These are phyloP conservation scores for Dromas ardeola DNA, from an alignment of 2,113 vertebrate species.

Conservation along the genomic window DNA sequence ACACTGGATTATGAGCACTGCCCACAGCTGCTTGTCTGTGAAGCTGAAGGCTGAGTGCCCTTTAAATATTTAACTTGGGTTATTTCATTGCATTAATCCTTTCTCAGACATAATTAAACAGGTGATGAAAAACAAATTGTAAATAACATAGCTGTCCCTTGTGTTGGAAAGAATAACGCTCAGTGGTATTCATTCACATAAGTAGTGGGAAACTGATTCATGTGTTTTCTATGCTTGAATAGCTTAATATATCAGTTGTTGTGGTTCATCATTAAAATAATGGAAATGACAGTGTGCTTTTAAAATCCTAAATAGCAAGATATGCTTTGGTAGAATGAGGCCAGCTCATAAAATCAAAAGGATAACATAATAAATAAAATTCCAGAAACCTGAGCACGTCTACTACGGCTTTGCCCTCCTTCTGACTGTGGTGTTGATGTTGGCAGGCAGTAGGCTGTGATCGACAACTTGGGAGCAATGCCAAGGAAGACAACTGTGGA, in stretches of 20 bases:
- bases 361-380: constrained; percentile 55
- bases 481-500: constrained; percentile 91
- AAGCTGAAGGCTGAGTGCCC: not conserved
- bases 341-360: constrained; percentile 41
- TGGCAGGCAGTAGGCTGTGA: constrained; percentile 92
- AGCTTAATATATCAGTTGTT: not conserved
- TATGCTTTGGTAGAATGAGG: constrained; percentile 49
- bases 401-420: constrained; percentile 55
- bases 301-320: constrained; percentile 2
- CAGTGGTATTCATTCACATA: not conserved
- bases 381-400: constrained; percentile 53
- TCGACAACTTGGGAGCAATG: constrained; percentile 85
- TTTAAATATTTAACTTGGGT: not conserved
- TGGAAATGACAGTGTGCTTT: constrained; percentile 26
- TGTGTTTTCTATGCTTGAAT: not conserved
- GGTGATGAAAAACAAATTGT: constrained; percentile 31
- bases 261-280: constrained; percentile 21
- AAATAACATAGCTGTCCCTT: not conserved
- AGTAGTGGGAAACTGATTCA: not conserved
- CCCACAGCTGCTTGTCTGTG: not conserved
- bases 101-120: constrained; percentile 29
- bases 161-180: not conserved
- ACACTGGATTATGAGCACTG: not conserved
- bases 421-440: constrained; percentile 73
- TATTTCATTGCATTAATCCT: constrained; percentile 20